These are phyloP conservation scores for Acanthornis magna DNA, from an alignment of 2,797 vertebrate species.

Conservation along the genomic window DNA sequence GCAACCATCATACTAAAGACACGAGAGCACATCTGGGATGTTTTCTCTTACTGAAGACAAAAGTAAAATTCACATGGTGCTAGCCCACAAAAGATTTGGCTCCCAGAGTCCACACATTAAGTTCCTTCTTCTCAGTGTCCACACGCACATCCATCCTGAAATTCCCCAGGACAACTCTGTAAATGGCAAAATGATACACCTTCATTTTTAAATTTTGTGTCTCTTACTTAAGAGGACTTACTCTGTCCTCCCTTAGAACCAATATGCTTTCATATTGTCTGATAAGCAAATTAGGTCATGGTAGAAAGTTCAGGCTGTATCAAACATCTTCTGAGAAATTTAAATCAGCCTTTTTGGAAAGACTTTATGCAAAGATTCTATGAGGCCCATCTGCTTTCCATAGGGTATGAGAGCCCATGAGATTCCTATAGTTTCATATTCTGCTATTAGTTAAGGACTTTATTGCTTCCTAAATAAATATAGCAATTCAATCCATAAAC, in stretches of 20 bases:
- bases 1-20: rapidly evolving
- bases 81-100: neutral
- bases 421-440: neutral
- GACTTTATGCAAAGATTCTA: neutral
- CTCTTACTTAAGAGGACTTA: neutral
- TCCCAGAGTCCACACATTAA: neutral
- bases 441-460: constrained; percentile 11
- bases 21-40: neutral
- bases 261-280: neutral
- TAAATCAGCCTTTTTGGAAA: neutral
- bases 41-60: neutral
- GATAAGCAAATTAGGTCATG: neutral
- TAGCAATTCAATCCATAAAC: constrained; percentile 1
- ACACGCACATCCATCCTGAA: rapidly evolving
- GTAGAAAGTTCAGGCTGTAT: neutral
- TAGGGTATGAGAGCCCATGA: neutral
- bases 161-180: neutral
- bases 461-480: constrained; percentile 45
- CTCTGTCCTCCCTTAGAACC: neutral
- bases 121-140: neutral
- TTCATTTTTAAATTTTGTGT: neutral
- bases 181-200: neutral
- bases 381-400: neutral
- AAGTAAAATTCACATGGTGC: neutral
- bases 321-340: neutral